Conservation (phyloP, 1,140 invertebrate species). For the Trichonephila clavata region DNA sequence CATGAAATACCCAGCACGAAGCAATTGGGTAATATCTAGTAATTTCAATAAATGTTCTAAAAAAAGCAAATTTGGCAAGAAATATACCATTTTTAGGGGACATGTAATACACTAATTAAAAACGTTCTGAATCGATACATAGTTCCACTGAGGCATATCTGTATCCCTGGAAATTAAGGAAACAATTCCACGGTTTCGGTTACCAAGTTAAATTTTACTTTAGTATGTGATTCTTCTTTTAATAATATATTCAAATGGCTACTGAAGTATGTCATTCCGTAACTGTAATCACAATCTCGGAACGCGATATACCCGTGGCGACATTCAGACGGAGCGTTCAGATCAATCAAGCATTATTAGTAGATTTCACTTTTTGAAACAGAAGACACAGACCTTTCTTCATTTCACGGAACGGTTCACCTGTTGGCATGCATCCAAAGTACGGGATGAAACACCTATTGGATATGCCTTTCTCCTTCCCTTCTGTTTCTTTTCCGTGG, state of each 20-base stretch:
- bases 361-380: background rate
- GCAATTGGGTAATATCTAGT: too few relatives aligned
- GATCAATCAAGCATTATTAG: background rate
- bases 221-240: background rate
- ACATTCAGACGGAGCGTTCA: background rate
- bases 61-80: too few relatives aligned
- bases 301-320: background rate
- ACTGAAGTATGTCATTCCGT: background rate
- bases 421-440: slow-evolving; percentile 26
- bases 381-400: background rate
- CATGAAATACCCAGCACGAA: too few relatives aligned
- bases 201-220: background rate
- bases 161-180: background rate
- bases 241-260: background rate
- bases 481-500: background rate
- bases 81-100: too few relatives aligned
- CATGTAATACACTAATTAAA: background rate
- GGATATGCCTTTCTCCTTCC: background rate
- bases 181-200: background rate
- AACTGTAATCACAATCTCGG: background rate
- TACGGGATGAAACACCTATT: slow-evolving; percentile 10
- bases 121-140: background rate
- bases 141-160: background rate
- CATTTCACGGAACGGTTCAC: slow-evolving; percentile 31
- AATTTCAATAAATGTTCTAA: too few relatives aligned